These are phyloP conservation scores for Pygoscelis antarcticus DNA, from an alignment of 2,113 vertebrate genomes.

Conservation along the genomic window DNA sequence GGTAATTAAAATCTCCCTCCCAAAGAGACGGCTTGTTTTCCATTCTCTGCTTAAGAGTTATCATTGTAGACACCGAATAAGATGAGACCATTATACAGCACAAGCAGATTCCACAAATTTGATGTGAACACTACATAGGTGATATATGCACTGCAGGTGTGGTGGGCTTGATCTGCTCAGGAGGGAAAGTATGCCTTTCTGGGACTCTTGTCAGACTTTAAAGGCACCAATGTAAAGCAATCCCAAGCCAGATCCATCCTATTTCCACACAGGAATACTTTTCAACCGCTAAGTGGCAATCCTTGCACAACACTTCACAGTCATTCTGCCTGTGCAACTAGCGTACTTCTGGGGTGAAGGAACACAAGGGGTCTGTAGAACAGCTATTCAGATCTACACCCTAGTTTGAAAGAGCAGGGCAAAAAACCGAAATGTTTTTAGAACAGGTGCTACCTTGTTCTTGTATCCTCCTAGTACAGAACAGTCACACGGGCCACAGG, in stretches of 20 bases:
- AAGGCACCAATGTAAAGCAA: not conserved
- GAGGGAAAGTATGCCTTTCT: not conserved
- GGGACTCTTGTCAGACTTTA: not conserved
- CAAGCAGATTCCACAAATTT: not conserved
- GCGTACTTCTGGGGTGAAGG: not conserved
- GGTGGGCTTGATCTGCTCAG: not conserved
- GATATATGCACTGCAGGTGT: not conserved
- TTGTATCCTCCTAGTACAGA: not conserved
- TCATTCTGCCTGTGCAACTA: not conserved
- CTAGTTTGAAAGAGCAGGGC: not conserved
- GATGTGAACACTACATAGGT: not conserved
- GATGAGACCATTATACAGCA: not conserved
- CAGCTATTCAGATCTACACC: not conserved
- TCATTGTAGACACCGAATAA: not conserved
- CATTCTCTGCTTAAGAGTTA: not conserved
- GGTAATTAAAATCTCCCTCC: conserved; percentile 9
- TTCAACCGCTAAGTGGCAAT: not conserved
- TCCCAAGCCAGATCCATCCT: not conserved
- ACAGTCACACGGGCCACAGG: not conserved
- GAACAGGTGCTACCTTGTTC: not conserved
- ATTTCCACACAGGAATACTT: not conserved
- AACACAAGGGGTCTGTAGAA: not conserved
- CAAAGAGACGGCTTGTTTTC: not conserved
- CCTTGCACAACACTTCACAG: not conserved
- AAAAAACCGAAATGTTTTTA: not conserved